These are phyloP conservation scores for Ptychoptera albimana DNA, from an alignment of 2,888 invertebrate genomes.

Conservation along the genomic window DNA sequence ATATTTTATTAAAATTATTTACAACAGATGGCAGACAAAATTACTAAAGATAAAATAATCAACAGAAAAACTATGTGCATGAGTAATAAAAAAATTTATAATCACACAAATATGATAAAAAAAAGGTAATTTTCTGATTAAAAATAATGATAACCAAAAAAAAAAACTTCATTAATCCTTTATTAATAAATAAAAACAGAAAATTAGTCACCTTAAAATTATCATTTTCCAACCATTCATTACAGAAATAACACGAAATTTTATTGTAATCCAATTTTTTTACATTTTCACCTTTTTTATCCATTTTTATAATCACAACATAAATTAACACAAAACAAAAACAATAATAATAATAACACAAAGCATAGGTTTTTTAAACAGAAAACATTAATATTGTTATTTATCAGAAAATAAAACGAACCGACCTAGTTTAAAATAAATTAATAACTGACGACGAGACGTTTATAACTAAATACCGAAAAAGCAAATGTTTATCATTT, in stretches of 20 bases:
- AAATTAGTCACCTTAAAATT: constrained; percentile 38
- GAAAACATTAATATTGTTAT: too few species aligned
- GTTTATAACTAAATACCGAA: too few species aligned
- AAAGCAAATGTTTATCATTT: too few species aligned
- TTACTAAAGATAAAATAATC: background rate
- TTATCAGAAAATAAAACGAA: too few species aligned
- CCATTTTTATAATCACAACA: too few species aligned
- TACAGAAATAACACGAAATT: constrained; percentile 50
- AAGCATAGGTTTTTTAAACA: too few species aligned
- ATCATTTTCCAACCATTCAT: constrained; percentile 46
- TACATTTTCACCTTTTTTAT: too few species aligned
- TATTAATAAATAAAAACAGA: background rate
- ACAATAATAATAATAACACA: too few species aligned
- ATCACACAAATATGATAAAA: background rate
- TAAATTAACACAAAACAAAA: too few species aligned
- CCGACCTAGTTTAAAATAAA: too few species aligned
- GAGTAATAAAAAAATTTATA: background rate
- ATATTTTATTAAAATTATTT: too few species aligned
- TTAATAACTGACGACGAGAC: too few species aligned
- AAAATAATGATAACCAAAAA: background rate
- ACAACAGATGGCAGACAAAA: background rate
- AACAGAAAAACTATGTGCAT: background rate
- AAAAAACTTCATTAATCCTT: background rate
- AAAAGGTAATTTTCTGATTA: background rate
- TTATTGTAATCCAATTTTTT: constrained; percentile 21